phyloP scores from a whole-genome alignment of 2,113 vertebrate genomes.

The Thymallus thymallus region DNA sequence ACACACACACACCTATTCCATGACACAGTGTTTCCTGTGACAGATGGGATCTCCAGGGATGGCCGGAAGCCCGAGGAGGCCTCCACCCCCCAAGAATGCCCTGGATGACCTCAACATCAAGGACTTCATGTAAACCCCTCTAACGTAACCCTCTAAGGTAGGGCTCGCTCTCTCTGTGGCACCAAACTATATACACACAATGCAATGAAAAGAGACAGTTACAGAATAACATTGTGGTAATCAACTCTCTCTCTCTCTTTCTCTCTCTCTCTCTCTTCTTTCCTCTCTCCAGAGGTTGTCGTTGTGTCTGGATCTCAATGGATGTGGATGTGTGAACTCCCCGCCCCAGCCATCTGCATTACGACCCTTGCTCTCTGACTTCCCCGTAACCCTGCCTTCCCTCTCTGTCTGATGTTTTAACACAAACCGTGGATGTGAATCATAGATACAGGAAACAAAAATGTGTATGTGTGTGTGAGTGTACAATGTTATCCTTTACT shows the following conservation, averaged over 20 bases:
- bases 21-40: constrained; percentile 22
- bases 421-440: constrained; percentile 97
- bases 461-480: constrained; percentile 66
- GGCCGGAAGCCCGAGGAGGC: constrained; percentile 95
- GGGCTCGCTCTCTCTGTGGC: neutral
- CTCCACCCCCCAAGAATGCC: constrained; percentile 93
- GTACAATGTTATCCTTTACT: constrained; percentile 91
- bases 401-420: constrained; percentile 86
- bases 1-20: constrained; percentile 4
- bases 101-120: constrained; percentile 99
- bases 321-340: constrained; percentile 63
- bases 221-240: neutral
- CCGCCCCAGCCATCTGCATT: constrained; percentile 34
- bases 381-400: constrained; percentile 47
- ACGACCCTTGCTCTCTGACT: constrained; percentile 75
- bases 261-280: constrained; percentile 9
- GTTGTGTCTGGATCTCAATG: constrained; percentile 61
- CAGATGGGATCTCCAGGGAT: constrained; percentile 75
- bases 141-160: constrained; percentile 61
- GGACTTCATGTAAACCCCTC: constrained; percentile 93
- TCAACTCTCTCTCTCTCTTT: neutral
- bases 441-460: constrained; percentile 76
- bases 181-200: neutral
- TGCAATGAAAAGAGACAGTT: neutral
- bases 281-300: constrained; percentile 41